Evolutionary conservation across 2,113 vertebrate genomes (phyloP), one percentile per base, ranked within the genome.

Genomic region (Trematocara stigmaticum): DNA sequence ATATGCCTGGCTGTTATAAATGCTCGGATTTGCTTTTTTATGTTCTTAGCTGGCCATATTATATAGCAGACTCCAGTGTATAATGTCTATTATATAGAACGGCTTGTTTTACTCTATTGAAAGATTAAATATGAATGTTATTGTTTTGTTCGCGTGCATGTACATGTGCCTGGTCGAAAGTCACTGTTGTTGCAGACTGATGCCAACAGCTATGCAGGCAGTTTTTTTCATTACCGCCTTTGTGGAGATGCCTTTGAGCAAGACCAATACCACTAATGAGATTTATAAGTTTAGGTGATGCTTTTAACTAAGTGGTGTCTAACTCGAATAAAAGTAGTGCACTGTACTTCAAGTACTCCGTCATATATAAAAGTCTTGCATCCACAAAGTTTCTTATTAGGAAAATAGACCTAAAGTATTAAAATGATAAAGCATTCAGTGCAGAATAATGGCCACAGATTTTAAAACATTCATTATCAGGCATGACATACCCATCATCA

Each of bases 51-150:
- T 11, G 42, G 42, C 0, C 42, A 18, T 49, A 49, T 76, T 18
- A 49, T 29, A 76, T n/a, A n/a, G 9, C 42, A 49, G 5, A 49
- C 42, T 18, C 10, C 0, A 49, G 6, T 49, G 6, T 76, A 76
- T 31, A 31, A 29, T 45, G 1, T 45, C 38, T 42, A 42, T 0
- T 71, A 26, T 6, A 42, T 0, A 69, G 35, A 42, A 12, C n/a
- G n/a, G n/a, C 64, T 69, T 69, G 23, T 69, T 42, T 26, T 47
- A 29, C 42, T 18, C 40, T 29, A 29, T 10, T 74, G 20, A 29
- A 47, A 47, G 66, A 47, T 47, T 47, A 6, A 47, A 47, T 47
- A 74, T 10, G 40, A 74, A 29, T 18, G 5, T 10, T 45, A 71
- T 71, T 71, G 20, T 47, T 47, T 10, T 74, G 40, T 6, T 47